phyloP scores from a whole-genome alignment of 2,113 vertebrate species.

The Silurus glanis region DNA sequence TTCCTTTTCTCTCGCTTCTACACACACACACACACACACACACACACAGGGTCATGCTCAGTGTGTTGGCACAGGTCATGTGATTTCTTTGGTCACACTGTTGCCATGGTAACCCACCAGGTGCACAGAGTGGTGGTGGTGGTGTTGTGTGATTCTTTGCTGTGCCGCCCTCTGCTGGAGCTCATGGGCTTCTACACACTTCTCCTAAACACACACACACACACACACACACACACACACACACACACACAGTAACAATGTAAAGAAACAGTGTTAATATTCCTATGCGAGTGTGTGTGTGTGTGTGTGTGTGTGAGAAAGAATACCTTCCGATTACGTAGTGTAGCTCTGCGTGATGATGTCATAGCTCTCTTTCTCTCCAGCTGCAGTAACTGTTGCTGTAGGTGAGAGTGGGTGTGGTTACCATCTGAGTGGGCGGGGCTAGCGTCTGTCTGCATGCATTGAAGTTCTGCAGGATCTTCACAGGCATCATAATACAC shows the following conservation, averaged over 20 bases:
- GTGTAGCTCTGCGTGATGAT: conserved; percentile 82
- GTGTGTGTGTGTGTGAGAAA: background rate
- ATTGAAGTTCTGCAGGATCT: conserved; percentile 84
- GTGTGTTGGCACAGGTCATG: background rate
- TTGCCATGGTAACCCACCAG: conserved; percentile 78
- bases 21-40: conserved; percentile 49
- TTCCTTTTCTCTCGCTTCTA: conserved; percentile 89
- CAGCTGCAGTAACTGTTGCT: conserved; percentile 76
- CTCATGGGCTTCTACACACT: conserved; percentile 79
- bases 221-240: conserved; percentile 28
- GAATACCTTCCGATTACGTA: conserved; percentile 87
- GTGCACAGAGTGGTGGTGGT: conserved; percentile 84
- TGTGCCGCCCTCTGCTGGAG: conserved; percentile 74
- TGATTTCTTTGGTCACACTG: background rate
- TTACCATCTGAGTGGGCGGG: conserved; percentile 55
- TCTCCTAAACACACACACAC: conserved; percentile 75
- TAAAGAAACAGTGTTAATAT: background rate
- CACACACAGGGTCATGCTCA: background rate
- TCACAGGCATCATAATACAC: conserved; percentile 94
- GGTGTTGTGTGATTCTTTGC: conserved; percentile 68
- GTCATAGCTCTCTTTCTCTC: conserved; percentile 84
- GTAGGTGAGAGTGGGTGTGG: conserved; percentile 68
- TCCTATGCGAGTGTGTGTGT: background rate
- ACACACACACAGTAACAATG: background rate
- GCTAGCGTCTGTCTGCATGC: conserved; percentile 55